Base-by-base conservation (phyloP, 2,888 invertebrate species). In the Acleris emargana region DNA sequence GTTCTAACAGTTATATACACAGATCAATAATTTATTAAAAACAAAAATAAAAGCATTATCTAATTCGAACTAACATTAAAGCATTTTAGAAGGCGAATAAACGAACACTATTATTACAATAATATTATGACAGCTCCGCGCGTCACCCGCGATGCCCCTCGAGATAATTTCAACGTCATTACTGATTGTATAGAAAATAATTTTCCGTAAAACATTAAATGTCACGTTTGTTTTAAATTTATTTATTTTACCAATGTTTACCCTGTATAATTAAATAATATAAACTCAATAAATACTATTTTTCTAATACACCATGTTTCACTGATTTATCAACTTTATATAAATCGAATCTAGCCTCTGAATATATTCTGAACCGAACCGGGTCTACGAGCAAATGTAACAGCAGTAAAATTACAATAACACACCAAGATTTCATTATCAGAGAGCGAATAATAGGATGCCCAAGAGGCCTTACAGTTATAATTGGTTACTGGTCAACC, bases 21-120 rank as follows among this genome's bases (percentile, higher is more conserved):
- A 90, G 87, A 91, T 86, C 85, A 82, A 88, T 87, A 83, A 85
- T 84, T 84, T 84, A 82, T 78, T 68, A 52, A 55, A 74, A 71
- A 76, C 78, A 78, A 80, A 82, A 79, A 79, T 76, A 80, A 79
- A 81, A 82, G 82, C 84, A 76, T 83, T 77, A 80, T 81, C 82
- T 87, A 86, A 78, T 76, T 16, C 82, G 80, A 74, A 84, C 87
- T 89, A 89, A 84, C 80, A 73, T 91, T 91, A 91, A 91, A 91
- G 91, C 92, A 89, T 90, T 86, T 83, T 79, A 82, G 84, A 91
- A 91, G 91, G 91, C 92, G 85, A 87, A 84, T 77, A 88, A 89
- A 87, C 84, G 85, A 89, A 88, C 62, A 67, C 67, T 62, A 58
- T 67, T 62, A 67, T 64, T 55, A 67, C 59, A 58, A 55, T 63